Conservation (phyloP, 2,888 invertebrate genomes). For the Osmoderma eremita region DNA sequence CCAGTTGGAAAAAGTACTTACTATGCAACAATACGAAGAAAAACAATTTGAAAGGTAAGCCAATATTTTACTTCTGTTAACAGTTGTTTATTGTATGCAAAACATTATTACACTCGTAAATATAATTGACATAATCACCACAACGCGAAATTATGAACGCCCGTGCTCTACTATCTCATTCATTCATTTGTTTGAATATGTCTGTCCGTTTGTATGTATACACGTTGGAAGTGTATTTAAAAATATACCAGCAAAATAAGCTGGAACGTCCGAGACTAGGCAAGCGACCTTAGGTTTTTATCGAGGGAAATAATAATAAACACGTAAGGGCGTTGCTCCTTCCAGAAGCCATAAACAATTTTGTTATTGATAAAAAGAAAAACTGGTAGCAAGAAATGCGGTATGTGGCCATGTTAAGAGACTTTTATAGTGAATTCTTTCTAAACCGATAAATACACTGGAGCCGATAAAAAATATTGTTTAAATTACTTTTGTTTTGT, state of each 20-base stretch:
- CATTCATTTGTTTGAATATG: constrained; percentile 15
- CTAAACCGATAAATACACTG: too few relatives aligned
- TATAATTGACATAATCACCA: constrained; percentile 9
- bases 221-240: constrained; percentile 16
- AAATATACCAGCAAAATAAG: constrained; percentile 30
- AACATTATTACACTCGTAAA: not conserved
- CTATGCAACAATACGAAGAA: too few relatives aligned
- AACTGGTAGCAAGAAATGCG: constrained; percentile 1
- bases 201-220: constrained; percentile 6
- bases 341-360: constrained; percentile 27
- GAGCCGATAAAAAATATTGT: too few relatives aligned
- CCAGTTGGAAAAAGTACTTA: too few relatives aligned
- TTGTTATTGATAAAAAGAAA: constrained; percentile 9
- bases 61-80: too few relatives aligned
- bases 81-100: too few relatives aligned
- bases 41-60: too few relatives aligned
- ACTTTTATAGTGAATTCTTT: too few relatives aligned
- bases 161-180: constrained; percentile 4
- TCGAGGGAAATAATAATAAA: constrained; percentile 34
- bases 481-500: too few relatives aligned
- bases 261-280: constrained; percentile 29
- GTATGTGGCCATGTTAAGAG: too few relatives aligned
- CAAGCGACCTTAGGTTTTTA: constrained; percentile 35
- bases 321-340: constrained; percentile 32
- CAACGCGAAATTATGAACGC: not conserved